These are phyloP conservation scores for Mnemiopsis leidyi DNA, from an alignment of 37 sponge, comb jelly and placozoan genomes.

Conservation along the genomic window DNA sequence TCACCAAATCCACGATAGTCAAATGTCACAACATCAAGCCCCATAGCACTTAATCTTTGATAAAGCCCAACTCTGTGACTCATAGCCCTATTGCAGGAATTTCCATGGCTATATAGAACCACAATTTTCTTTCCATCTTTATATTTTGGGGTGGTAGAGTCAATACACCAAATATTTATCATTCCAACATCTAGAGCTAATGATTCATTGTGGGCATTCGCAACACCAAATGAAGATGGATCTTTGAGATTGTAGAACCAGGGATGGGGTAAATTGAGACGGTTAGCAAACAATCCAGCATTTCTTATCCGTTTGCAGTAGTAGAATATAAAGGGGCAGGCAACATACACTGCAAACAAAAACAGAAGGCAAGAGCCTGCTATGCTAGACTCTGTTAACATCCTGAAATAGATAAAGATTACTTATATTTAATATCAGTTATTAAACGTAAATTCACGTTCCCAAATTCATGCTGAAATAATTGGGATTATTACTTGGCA, in stretches of 20 bases:
- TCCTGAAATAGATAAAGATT: neutral
- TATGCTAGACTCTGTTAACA: neutral
- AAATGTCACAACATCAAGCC: constrained; percentile 2
- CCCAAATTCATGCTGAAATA: no score
- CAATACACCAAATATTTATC: neutral
- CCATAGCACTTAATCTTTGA: neutral
- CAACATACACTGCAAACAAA: neutral
- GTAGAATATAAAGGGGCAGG: neutral
- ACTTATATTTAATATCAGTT: no score
- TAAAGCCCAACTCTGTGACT: neutral
- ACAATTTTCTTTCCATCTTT: neutral
- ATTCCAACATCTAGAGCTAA: neutral
- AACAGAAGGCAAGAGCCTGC: neutral
- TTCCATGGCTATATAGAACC: constrained; percentile 13
- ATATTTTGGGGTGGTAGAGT: neutral
- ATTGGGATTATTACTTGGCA: no score
- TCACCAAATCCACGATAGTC: constrained; percentile 38
- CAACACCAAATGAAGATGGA: neutral
- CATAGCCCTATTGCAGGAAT: constrained; percentile 20
- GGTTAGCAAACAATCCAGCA: neutral
- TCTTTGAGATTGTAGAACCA: neutral
- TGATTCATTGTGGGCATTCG: neutral
- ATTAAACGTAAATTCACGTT: no score
- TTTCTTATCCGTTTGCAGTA: neutral
- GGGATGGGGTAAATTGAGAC: neutral